Percentiles rank a stretch among this genome's conserved stretches.
Conservation (phyloP, 2,888 invertebrate species). For the Eupeodes luniger region DNA sequence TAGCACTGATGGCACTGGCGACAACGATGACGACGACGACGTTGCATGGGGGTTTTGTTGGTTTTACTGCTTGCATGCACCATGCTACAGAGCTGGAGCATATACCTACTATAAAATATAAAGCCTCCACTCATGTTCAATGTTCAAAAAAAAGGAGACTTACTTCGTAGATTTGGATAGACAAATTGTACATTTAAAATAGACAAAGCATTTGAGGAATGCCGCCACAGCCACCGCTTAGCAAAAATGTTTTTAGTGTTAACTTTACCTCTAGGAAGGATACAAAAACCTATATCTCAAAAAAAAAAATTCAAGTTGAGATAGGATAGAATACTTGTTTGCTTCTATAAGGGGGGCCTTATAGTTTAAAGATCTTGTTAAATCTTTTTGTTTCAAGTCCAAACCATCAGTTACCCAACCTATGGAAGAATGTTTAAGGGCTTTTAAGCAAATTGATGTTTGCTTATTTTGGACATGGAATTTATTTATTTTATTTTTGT, state of each 20-base stretch:
- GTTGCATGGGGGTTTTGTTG: constrained; percentile 68
- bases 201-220: constrained; percentile 44
- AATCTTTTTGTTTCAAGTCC: not conserved
- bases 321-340: not conserved
- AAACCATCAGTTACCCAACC: no score
- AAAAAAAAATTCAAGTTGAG: not conserved
- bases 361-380: not conserved
- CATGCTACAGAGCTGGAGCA: constrained; percentile 10
- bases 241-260: constrained; percentile 26
- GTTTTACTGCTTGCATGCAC: constrained; percentile 38
- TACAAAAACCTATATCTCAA: not conserved
- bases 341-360: no score
- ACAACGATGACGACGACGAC: constrained; percentile 32
- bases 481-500: not conserved
- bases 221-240: not conserved
- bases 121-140: constrained; percentile 12
- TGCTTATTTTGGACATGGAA: constrained; percentile 2
- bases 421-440: not conserved
- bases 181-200: constrained; percentile 53
- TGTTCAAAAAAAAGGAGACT: constrained; percentile 29
- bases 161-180: constrained; percentile 67
- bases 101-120: not conserved
- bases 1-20: constrained; percentile 56
- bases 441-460: constrained; percentile 17
- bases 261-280: not conserved